Evolutionary conservation across 2,113 vertebrate species (phyloP).

Genomic region (Esox niger): DNA sequence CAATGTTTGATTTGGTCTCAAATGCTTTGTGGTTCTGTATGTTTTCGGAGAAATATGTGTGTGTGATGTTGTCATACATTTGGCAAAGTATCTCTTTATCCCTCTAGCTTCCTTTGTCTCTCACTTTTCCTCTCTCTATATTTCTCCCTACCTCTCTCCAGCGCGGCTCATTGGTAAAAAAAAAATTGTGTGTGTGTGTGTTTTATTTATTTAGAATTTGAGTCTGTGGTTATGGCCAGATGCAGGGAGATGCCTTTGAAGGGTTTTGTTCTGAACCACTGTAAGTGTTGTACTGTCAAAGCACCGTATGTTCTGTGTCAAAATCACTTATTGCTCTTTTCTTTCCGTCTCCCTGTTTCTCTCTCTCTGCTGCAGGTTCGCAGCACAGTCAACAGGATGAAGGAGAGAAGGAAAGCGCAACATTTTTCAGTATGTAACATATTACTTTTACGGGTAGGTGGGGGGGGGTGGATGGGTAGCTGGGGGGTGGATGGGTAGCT

Average conservation of each 20-base stretch:
- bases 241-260: not conserved
- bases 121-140: not conserved
- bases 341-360: conserved; percentile 17
- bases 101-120: conserved; percentile 8
- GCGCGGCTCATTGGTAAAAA: no score
- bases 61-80: no score
- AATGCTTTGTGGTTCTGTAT: no score
- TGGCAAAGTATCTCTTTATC: not conserved
- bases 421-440: conserved; percentile 79
- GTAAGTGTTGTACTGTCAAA: no score
- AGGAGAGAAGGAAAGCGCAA: conserved; percentile 75
- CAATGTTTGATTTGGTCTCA: no score
- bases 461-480: no score
- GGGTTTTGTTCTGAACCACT: no score
- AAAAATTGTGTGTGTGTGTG: no score
- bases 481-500: no score
- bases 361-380: conserved; percentile 62
- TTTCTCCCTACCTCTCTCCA: not conserved
- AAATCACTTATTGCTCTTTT: conserved; percentile 12
- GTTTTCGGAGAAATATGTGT: no score
- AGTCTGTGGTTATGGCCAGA: conserved; percentile 6
- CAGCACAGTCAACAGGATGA: conserved; percentile 77
- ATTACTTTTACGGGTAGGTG: no score
- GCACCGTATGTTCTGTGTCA: not conserved
- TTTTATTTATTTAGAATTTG: conserved; percentile 27